Evolutionary conservation across 2,113 vertebrate genomes (phyloP).

Genomic region (Accipiter virgatus): DNA sequence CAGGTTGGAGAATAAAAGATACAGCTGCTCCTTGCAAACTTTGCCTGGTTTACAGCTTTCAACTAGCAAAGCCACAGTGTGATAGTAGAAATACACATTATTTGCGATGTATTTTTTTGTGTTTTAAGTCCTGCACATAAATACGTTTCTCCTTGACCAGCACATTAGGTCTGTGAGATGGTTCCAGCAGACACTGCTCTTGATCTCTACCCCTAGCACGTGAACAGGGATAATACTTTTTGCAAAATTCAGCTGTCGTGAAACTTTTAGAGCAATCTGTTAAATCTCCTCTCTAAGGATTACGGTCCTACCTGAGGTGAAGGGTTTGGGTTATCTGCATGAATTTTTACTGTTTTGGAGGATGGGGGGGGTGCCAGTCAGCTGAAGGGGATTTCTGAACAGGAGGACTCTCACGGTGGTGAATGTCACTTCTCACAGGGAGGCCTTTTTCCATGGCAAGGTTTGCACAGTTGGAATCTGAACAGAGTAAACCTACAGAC

Average conservation of each 20-base stretch:
- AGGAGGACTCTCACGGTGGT: not conserved
- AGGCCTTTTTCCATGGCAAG: not conserved
- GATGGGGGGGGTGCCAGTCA: not conserved
- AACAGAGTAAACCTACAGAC: not conserved
- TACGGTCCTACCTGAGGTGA: not conserved
- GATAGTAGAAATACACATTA: not conserved
- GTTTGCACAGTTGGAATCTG: conserved; percentile 19
- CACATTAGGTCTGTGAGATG: not conserved
- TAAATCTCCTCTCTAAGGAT: not conserved
- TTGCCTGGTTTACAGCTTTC: not conserved
- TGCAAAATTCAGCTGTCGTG: not conserved
- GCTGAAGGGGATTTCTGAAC: not conserved
- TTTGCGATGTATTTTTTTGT: not conserved
- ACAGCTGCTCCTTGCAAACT: fast-evolving
- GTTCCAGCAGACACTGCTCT: not conserved
- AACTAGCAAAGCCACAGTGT: fast-evolving
- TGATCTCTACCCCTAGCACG: not conserved
- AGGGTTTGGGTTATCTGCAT: not conserved
- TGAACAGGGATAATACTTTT: not conserved
- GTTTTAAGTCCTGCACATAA: not conserved
- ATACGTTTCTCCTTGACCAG: not conserved
- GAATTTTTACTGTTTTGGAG: not conserved
- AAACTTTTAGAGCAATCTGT: not conserved
- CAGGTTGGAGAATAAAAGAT: not conserved
- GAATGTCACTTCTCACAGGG: not conserved